phyloP scores from a whole-genome alignment of 2,888 invertebrate genomes.

The Myopa testacea region DNA sequence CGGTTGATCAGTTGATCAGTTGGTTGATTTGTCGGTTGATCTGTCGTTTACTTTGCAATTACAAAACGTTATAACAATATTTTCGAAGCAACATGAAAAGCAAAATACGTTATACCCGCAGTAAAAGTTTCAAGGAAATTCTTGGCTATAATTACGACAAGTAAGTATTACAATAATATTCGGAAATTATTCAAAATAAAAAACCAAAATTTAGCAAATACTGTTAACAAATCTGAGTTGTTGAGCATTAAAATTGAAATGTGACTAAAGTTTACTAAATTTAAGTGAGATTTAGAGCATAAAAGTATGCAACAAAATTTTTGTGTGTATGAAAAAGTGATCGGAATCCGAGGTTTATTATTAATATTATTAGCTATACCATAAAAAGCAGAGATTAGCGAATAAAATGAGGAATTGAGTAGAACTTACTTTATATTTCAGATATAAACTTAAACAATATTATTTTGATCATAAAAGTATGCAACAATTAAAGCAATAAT shows the following conservation, averaged over 20 bases:
- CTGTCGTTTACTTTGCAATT: no score
- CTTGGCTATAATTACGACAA: conserved; percentile 59
- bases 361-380: neutral
- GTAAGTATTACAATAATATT: conserved; percentile 52
- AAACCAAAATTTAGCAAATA: no score
- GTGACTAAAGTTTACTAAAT: neutral
- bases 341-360: neutral
- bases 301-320: conserved; percentile 12
- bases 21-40: no score
- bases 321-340: neutral
- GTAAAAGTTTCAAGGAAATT: conserved; percentile 64
- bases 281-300: neutral
- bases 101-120: conserved; percentile 63
- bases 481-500: conserved; percentile 4
- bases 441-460: no score
- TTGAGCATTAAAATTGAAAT: no score
- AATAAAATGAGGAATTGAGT: no score
- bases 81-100: conserved; percentile 56
- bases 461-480: neutral
- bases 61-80: neutral
- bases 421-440: no score
- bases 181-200: neutral
- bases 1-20: no score
- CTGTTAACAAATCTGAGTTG: no score
- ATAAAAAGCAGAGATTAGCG: neutral